Percentiles rank a stretch among this genome's conserved stretches.
Evolutionary conservation across 1,140 invertebrate genomes (phyloP).

Genomic region (Drosophila quadrilineata): DNA sequence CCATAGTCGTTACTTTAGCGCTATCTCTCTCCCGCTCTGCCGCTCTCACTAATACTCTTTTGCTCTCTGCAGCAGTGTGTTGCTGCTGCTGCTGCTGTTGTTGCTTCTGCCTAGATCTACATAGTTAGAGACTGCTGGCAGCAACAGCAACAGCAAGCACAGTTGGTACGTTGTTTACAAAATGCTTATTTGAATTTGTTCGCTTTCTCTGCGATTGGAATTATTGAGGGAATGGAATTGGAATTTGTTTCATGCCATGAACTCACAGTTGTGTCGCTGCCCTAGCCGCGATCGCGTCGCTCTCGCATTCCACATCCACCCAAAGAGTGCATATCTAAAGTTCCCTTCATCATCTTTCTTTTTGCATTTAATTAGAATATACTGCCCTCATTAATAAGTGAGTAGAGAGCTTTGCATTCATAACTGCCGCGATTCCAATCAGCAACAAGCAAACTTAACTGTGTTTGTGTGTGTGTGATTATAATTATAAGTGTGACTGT

Average conservation of each 20-base stretch:
- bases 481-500: neutral
- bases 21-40: conserved; percentile 10
- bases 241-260: conserved; percentile 39
- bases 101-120: too few relatives aligned
- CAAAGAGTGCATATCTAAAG: conserved; percentile 16
- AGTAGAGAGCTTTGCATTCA: conserved; percentile 11
- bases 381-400: conserved; percentile 17
- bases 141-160: neutral
- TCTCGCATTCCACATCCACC: conserved; percentile 41
- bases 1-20: conserved; percentile 63
- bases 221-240: conserved; percentile 69
- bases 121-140: neutral
- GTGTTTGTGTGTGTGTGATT: neutral
- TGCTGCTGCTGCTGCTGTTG: too few relatives aligned
- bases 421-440: conserved; percentile 4
- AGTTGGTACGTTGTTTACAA: conserved; percentile 61
- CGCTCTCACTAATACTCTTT: neutral
- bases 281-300: conserved; percentile 49
- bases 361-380: conserved; percentile 22
- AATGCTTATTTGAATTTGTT: conserved; percentile 45
- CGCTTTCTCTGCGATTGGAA: conserved; percentile 72
- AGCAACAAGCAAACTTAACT: neutral
- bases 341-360: conserved; percentile 2
- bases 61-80: too few relatives aligned
- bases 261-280: conserved; percentile 55